Evolutionary conservation across 2,888 invertebrate species (phyloP).

Genomic region (Nemurella pictetii): DNA sequence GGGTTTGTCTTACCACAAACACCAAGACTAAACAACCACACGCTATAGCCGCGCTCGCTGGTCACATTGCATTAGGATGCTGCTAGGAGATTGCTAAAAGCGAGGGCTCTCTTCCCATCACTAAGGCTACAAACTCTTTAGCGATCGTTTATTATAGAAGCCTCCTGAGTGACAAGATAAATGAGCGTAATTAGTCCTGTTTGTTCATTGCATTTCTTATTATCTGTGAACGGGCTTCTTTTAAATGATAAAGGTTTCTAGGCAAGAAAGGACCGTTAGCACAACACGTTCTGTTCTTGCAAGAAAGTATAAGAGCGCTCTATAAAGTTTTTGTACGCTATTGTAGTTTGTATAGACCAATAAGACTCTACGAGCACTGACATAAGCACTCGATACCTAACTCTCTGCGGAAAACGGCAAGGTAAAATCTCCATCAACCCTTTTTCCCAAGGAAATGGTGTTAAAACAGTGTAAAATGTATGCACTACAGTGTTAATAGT

Average conservation of each 20-base stretch:
- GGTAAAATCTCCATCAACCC: neutral
- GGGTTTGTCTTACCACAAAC: slow-evolving; percentile 10
- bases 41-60: slow-evolving; percentile 5
- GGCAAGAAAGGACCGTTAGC: too few relatives aligned
- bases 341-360: neutral
- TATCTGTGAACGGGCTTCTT: neutral
- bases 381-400: neutral
- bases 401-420: neutral
- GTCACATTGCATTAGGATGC: neutral
- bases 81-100: too few relatives aligned
- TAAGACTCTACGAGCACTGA: neutral
- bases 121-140: neutral
- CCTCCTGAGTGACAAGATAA: neutral
- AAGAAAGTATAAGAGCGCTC: neutral
- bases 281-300: neutral
- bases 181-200: neutral
- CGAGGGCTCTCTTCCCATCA: neutral
- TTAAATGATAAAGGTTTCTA: too few relatives aligned
- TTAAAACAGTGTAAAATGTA: neutral
- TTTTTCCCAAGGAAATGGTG: neutral
- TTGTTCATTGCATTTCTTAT: neutral
- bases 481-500: neutral
- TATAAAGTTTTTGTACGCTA: neutral
- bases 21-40: slow-evolving; percentile 21
- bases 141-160: neutral